Percentiles rank a stretch among this genome's conserved stretches.
Conservation (phyloP, 2,113 vertebrate species). For the Paramisgurnus dabryanus region DNA sequence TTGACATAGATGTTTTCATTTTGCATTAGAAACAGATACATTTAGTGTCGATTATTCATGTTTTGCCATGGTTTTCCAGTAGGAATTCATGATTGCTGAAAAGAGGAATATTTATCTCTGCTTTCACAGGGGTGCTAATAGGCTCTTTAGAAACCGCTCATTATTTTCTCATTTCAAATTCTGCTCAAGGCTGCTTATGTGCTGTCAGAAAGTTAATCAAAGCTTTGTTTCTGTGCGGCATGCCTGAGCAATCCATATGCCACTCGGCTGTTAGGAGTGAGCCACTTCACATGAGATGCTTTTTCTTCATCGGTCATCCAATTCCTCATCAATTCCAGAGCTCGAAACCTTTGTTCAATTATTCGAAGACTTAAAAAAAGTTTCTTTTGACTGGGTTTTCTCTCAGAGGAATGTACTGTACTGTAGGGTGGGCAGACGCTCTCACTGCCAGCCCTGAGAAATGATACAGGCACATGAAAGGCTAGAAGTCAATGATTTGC, state of each 20-base stretch:
- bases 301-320: constrained; percentile 39
- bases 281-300: constrained; percentile 38
- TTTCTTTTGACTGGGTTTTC: constrained; percentile 36
- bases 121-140: constrained; percentile 35
- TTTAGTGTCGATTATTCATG: constrained; percentile 11
- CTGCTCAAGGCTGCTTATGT: not conserved
- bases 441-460: constrained; percentile 17
- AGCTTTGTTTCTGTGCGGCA: constrained; percentile 19
- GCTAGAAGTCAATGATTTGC: constrained; percentile 61
- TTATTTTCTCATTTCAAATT: constrained; percentile 33
- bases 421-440: not conserved
- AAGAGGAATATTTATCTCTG: constrained; percentile 28
- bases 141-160: constrained; percentile 31
- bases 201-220: constrained; percentile 38
- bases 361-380: constrained; percentile 37
- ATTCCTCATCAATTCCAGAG: not conserved
- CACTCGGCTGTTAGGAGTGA: constrained; percentile 22
- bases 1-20: constrained; percentile 14
- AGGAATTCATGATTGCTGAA: constrained; percentile 14
- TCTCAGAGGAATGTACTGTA: not conserved
- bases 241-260: constrained; percentile 27
- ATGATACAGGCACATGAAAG: constrained; percentile 53
- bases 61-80: not conserved
- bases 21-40: not conserved
- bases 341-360: constrained; percentile 24